Evolutionary conservation across 1,140 invertebrate genomes (phyloP).

Genomic region (Prorops nasuta): DNA sequence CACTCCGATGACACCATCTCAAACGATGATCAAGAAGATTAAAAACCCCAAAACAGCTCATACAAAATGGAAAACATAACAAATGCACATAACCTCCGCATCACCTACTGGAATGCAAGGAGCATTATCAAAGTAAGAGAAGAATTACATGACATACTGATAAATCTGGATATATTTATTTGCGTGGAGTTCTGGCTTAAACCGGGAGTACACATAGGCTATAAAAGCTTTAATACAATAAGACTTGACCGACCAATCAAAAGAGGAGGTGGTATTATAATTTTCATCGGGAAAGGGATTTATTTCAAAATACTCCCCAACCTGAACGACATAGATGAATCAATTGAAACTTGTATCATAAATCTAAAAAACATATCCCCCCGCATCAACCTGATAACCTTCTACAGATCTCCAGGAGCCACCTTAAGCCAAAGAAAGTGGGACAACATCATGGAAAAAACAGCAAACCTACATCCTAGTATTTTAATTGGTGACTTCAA

Average conservation of each 20-base stretch:
- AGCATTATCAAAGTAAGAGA: neutral
- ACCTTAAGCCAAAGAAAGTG: neutral
- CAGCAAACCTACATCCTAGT: no score
- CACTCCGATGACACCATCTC: neutral
- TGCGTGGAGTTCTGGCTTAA: conserved; percentile 1
- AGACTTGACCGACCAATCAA: neutral
- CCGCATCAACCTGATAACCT: neutral
- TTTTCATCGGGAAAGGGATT: neutral
- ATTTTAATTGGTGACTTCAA: neutral
- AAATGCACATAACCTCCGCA: neutral
- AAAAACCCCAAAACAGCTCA: neutral
- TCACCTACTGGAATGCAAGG: conserved; percentile 1
- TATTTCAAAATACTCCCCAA: neutral
- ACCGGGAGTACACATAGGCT: no score
- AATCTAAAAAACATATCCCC: neutral
- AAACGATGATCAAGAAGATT: neutral
- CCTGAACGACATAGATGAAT: neutral
- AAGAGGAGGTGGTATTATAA: neutral
- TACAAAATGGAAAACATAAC: neutral
- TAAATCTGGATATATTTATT: conserved; percentile 8
- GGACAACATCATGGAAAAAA: neutral
- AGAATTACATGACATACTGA: conserved; percentile 1
- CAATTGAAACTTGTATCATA: neutral
- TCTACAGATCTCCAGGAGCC: neutral
- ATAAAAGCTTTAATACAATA: neutral